phyloP scores from a whole-genome alignment of 1,140 invertebrate genomes.

The Pectinophora gossypiella region DNA sequence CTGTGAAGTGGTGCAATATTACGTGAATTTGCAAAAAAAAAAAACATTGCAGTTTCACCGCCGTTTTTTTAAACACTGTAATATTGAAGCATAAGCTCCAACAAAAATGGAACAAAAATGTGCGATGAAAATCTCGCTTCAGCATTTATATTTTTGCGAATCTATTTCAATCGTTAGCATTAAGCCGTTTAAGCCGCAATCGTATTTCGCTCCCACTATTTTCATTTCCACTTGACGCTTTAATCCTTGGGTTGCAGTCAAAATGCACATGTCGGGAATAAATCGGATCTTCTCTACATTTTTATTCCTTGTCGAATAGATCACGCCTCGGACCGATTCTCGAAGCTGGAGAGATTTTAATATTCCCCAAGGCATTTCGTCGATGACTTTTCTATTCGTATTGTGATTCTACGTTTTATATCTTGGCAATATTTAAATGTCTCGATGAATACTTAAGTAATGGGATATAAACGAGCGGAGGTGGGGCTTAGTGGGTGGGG shows the following conservation, averaged over 20 bases:
- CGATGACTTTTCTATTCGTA: neutral
- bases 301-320: conserved; percentile 3
- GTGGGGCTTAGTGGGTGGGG: too few relatives aligned
- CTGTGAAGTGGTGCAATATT: too few relatives aligned
- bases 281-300: conserved; percentile 2
- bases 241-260: conserved; percentile 26
- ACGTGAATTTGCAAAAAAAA: too few relatives aligned
- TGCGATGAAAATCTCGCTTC: too few relatives aligned
- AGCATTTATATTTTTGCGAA: conserved; percentile 5
- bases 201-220: conserved; percentile 20
- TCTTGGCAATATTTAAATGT: too few relatives aligned
- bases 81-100: too few relatives aligned
- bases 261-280: conserved; percentile 32
- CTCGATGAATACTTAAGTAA: too few relatives aligned
- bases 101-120: too few relatives aligned
- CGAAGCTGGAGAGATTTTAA: neutral
- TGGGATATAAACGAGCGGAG: too few relatives aligned
- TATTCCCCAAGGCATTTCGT: neutral
- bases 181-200: neutral
- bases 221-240: conserved; percentile 21
- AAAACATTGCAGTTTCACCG: too few relatives aligned
- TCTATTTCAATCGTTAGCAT: conserved; percentile 13
- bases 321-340: neutral
- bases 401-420: too few relatives aligned
- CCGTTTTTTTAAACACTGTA: too few relatives aligned